Base-by-base conservation (phyloP, 2,797 vertebrate species). In the Anguilla anguilla region DNA sequence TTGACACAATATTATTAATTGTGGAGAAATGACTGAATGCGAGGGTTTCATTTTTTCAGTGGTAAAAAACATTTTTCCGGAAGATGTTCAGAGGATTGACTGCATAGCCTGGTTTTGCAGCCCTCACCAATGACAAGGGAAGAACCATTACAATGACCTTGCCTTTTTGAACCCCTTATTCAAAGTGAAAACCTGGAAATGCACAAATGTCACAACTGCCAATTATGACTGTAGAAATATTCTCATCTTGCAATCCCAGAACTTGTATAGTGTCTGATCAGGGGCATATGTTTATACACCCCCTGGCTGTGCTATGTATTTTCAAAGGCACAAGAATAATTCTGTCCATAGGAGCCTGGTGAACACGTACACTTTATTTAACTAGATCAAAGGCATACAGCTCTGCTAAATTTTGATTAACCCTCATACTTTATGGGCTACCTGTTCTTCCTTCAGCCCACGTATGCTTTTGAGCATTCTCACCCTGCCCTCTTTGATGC, bases 331-430 rank as follows among this genome's bases (percentile, higher is more conserved):
- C 51, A 13, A 25, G 43, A 46, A 82, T 82, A 31, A 57, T 57
- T 84, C 55, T 39, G n/a, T 84, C 79, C 79, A 82, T 82, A 51
- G 79, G 79, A 49, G 79, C 10, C 4, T 49, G 79, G 22, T 51
- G 77, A 81, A 5, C 43, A 22, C 10, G 46, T n/a, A 22, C 77
- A 5, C 55, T 61, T 15, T 53, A 22, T 59, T 84, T 84, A 5
- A 59, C n/a, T 31, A n/a, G 53, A 84, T 84, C 83, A 84, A 84
- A 84, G 83, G 31, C 57, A 39, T 39, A 84, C 61, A 39, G 83
- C 57, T 84, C 55, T 31, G 83, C 25, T 84, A 84, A 59, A 57
- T 84, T 84, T 31, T 59, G 83, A 61, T 61, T 35, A 84, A 43
- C 83, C 28, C 79, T 82, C 22, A 10, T 31, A 17, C 53, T 57